Evolutionary conservation across 2,888 invertebrate genomes (phyloP).

Genomic region (Trichopoda pennipes): DNA sequence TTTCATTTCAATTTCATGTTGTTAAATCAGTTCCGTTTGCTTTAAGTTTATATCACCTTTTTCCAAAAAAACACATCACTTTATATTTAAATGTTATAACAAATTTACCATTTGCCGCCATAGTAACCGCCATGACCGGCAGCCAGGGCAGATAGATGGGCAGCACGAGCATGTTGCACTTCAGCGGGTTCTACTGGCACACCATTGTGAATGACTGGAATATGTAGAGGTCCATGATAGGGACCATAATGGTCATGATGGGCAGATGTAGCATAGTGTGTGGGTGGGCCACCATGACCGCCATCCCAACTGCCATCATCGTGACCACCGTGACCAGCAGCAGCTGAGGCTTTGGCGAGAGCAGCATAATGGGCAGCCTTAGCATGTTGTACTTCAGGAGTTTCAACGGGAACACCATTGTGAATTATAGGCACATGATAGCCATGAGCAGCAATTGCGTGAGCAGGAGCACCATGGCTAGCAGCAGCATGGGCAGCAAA

Average conservation of each 20-base stretch:
- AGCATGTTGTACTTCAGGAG: conserved; percentile 82
- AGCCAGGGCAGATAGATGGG: conserved; percentile 79
- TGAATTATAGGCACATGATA: conserved; percentile 80
- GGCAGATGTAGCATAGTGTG: conserved; percentile 60
- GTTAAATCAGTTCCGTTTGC: conserved; percentile 65
- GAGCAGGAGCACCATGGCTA: conserved; percentile 73
- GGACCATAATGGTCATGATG: conserved; percentile 72
- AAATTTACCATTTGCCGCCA: conserved; percentile 68
- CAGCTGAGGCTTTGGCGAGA: conserved; percentile 76
- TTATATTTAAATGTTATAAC: conserved; percentile 6
- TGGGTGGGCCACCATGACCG: conserved; percentile 71
- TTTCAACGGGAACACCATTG: conserved; percentile 82
- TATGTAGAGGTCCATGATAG: conserved; percentile 80
- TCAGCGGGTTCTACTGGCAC: conserved; percentile 82
- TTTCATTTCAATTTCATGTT: conserved; percentile 60
- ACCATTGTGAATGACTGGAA: conserved; percentile 81
- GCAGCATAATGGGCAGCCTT: conserved; percentile 80
- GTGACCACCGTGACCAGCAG: conserved; percentile 70
- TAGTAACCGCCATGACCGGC: conserved; percentile 73
- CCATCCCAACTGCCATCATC: conserved; percentile 74
- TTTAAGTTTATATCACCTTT: conserved; percentile 60
- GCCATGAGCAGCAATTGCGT: conserved; percentile 70
- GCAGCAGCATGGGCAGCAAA: conserved; percentile 80
- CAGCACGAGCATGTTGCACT: conserved; percentile 81
- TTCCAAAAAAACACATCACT: conserved; percentile 19